Evolutionary conservation across 2,888 invertebrate genomes (phyloP).

Genomic region (Polyploca ridens): DNA sequence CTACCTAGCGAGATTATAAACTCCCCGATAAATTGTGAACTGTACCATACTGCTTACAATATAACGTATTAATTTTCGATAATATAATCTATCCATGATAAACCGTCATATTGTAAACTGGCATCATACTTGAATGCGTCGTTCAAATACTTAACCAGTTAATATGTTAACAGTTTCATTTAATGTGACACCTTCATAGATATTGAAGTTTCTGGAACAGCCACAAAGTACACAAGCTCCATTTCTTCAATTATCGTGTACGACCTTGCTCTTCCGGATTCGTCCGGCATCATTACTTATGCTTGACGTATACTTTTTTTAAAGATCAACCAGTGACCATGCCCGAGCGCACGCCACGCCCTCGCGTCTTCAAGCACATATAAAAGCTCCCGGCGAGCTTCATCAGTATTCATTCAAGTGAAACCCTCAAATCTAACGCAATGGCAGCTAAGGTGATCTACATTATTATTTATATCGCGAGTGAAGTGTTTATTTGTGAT

Average conservation of each 20-base stretch:
- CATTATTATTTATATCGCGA: slow-evolving; percentile 36
- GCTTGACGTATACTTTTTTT: slow-evolving; percentile 44
- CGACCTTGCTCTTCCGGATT: slow-evolving; percentile 61
- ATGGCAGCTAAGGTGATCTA: slow-evolving; percentile 79
- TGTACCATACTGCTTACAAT: too few relatives aligned
- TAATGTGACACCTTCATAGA: too few relatives aligned
- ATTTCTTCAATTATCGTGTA: slow-evolving; percentile 26
- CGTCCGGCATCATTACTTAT: slow-evolving; percentile 47
- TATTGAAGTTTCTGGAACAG: slow-evolving; percentile 8
- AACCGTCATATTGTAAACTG: too few relatives aligned
- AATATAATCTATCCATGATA: too few relatives aligned
- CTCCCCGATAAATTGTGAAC: too few relatives aligned
- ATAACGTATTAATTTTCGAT: too few relatives aligned
- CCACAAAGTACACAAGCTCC: slow-evolving; percentile 9
- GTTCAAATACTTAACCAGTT: too few relatives aligned
- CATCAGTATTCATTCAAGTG: slow-evolving; percentile 69
- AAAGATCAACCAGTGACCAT: slow-evolving; percentile 71
- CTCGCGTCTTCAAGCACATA: slow-evolving; percentile 63
- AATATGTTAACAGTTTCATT: too few relatives aligned
- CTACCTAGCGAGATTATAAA: too few relatives aligned
- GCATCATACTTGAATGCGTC: too few relatives aligned
- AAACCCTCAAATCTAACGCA: slow-evolving; percentile 67
- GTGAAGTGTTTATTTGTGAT: slow-evolving; percentile 33
- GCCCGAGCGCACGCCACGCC: slow-evolving; percentile 62
- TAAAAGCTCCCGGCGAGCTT: slow-evolving; percentile 64